Evolutionary conservation across 2,797 vertebrate species (phyloP), one percentile per base, ranked within the genome.

Genomic region (Anniella stebbinsi): DNA sequence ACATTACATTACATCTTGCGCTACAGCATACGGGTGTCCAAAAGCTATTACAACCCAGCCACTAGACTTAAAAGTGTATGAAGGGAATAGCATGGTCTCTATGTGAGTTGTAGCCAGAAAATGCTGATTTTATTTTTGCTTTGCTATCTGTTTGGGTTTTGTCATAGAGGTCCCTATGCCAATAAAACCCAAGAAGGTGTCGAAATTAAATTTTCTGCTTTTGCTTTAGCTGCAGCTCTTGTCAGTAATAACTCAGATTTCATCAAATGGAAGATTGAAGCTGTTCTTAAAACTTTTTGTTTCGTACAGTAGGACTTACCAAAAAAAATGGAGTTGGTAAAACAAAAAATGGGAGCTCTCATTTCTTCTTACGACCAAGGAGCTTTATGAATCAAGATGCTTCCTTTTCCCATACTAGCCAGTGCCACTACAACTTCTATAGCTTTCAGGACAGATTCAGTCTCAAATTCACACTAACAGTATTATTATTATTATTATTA

Each of bases 41-140:
- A 96, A 97, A 96, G 93, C 95, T 96, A 97, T 97, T 97, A 96
- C 88, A 95, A 90, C 85, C 86, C 70, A 90, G 92, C 88, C 54
- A 48, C 91, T 92, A 89, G 84, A 87, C 95, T 96, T 70, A 94
- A 97, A 96, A 96, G 95, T 86, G 88, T 96, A 95, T 95, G 93
- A 95, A 95, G 91, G 94, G 94, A 96, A 96, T 95, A 96, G 86
- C 67, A 66, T 81, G 69, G 86, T 87, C 80, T 92, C 48, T 92
- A 66, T 91, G 89, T 94, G 93, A 96, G 90, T 90, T 41, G 88
- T 91, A 85, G 90, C 92, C 93, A 94, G 93, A 95, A 95, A 95
- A 95, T 51, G 36, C 78, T 75, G 72, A 90, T 93, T 97, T 88
- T 48, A 88, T 95, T 96, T 63, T 93, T 80, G 77, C 88, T 84